phyloP scores from a whole-genome alignment of 1,140 invertebrate species.

The Littorina saxatilis region DNA sequence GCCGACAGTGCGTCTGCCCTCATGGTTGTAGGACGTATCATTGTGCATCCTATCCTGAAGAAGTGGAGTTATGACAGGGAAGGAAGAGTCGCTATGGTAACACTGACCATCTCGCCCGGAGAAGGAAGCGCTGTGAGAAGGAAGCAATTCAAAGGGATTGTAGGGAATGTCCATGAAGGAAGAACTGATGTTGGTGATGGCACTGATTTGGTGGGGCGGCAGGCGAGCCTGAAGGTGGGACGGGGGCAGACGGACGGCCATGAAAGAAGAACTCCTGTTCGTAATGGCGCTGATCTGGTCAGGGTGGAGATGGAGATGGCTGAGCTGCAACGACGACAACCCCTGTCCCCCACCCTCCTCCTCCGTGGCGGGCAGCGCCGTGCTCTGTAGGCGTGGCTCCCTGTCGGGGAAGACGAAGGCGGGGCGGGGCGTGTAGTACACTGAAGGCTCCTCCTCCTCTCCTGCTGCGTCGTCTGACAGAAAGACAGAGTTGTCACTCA shows the following conservation, averaged over 20 bases:
- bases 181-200: slow-evolving; percentile 13
- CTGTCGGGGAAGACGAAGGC: not conserved
- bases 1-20: not conserved
- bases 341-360: not conserved
- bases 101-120: not conserved
- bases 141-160: not conserved
- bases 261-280: slow-evolving; percentile 16
- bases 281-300: slow-evolving; percentile 20
- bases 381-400: not conserved
- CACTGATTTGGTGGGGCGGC: slow-evolving; percentile 1
- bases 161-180: slow-evolving; percentile 19
- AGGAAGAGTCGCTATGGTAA: not conserved
- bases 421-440: not conserved
- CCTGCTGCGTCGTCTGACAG: not conserved
- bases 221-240: not conserved
- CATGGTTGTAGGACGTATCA: not conserved
- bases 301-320: not conserved
- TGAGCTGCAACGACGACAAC: not conserved
- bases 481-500: not conserved
- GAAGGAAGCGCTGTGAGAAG: not conserved
- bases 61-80: too few species aligned
- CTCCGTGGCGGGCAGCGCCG: not conserved
- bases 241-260: not conserved
- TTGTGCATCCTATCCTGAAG: too few species aligned
- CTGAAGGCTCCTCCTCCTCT: not conserved